Evolutionary conservation across 2,888 invertebrate species (phyloP).

Genomic region (Dione juno): DNA sequence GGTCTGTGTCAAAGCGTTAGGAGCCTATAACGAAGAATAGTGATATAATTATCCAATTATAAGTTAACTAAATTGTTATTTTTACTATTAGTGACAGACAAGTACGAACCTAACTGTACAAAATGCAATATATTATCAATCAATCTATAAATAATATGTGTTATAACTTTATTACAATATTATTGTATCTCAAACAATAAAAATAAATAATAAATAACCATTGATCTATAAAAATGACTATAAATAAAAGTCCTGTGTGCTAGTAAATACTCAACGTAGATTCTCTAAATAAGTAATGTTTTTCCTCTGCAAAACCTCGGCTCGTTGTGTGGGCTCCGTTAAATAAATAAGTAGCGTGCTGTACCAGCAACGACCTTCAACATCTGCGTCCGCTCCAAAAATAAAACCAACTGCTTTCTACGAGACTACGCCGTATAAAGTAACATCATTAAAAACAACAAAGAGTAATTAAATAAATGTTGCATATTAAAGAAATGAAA

Average conservation of each 20-base stretch:
- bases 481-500: not conserved
- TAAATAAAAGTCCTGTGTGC: slow-evolving; percentile 4
- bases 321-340: slow-evolving; percentile 63
- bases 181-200: not conserved
- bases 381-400: slow-evolving; percentile 74
- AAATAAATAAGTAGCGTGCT: slow-evolving; percentile 74
- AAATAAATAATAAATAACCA: not conserved
- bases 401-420: slow-evolving; percentile 57
- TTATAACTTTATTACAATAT: not conserved
- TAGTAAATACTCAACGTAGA: slow-evolving; percentile 20
- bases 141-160: not conserved
- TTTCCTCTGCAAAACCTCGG: slow-evolving; percentile 55
- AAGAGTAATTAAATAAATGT: slow-evolving; percentile 17
- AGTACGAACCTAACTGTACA: not conserved
- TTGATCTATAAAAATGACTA: not conserved
- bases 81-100: not conserved
- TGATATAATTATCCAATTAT: not conserved
- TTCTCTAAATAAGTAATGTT: slow-evolving; percentile 35
- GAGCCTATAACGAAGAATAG: slow-evolving; percentile 3
- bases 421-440: slow-evolving; percentile 36
- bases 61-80: not conserved
- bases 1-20: slow-evolving; percentile 27
- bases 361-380: slow-evolving; percentile 69
- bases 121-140: not conserved
- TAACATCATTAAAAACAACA: slow-evolving; percentile 38